Conservation (phyloP, 37 sponge, comb jelly and placozoan genomes). For the Sycon ciliatum region DNA sequence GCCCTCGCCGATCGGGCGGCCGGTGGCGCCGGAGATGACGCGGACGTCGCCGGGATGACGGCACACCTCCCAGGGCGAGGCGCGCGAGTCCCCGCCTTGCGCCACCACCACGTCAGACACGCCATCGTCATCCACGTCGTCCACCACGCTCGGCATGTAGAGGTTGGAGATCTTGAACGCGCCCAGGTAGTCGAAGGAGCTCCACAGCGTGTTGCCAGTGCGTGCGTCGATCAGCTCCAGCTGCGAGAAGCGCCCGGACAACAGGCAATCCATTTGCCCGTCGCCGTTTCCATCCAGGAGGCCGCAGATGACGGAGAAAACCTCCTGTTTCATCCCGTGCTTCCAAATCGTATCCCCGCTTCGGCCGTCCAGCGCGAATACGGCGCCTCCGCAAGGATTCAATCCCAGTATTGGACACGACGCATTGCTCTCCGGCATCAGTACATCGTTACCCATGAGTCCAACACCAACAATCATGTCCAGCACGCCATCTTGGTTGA, state of each 20-base stretch:
- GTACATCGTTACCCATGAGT: not conserved
- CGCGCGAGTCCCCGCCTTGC: constrained; percentile 59
- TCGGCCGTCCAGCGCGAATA: not conserved
- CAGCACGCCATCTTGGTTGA: not conserved
- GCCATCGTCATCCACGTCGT: constrained; percentile 65
- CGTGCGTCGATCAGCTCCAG: constrained; percentile 32
- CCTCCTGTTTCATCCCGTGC: not conserved
- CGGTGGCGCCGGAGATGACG: constrained; percentile 61
- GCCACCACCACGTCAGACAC: constrained; percentile 43
- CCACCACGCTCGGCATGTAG: constrained; percentile 46
- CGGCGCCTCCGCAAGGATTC: not conserved
- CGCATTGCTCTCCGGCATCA: not conserved
- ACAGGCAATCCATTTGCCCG: constrained; percentile 44
- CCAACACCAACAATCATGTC: not conserved
- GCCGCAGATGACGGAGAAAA: constrained; percentile 42
- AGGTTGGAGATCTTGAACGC: constrained; percentile 40
- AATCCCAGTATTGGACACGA: not conserved
- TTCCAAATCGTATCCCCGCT: not conserved
- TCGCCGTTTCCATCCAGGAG: constrained; percentile 53
- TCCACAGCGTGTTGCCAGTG: constrained; percentile 48
- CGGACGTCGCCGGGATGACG: constrained; percentile 38
- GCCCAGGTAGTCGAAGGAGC: constrained; percentile 24
- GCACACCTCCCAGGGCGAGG: constrained; percentile 15
- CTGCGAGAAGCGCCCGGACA: constrained; percentile 34
- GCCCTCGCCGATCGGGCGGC: constrained; percentile 38